Base-by-base conservation (phyloP, 2,113 vertebrate genomes). In the Lucifuga dentata region DNA sequence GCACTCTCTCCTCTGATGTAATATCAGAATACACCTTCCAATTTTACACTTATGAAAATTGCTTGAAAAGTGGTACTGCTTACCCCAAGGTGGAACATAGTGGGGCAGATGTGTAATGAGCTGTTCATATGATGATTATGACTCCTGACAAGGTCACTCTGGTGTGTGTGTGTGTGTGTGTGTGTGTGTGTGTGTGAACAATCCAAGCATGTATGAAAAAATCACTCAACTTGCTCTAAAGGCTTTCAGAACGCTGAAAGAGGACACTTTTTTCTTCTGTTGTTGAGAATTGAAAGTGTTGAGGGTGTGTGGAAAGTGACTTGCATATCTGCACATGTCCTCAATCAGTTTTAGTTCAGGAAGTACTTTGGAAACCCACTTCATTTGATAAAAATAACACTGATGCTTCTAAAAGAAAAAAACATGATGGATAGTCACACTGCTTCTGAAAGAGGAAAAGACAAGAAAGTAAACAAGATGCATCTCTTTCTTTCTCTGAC, bases 311-410 rank as follows among this genome's bases (percentile, higher is more conserved):
- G 21, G 48, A 17, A 50, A 72, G 75, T 50, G 64, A 59, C 68
- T 70, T 65, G 50, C 63, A 66, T 65, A 64, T 76, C 46, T 21
- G 53, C 77, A 84, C 53, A 20, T 85, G 73, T 73, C 86, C 62
- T 63, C 76, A 68, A 81, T 87, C 80, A 80, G 48, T 78, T 63
- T 68, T 21, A 70, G 58, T 61, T 73, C 68, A 70, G 83, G 67
- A 73, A 78, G 74, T 68, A 77, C 70, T 84, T 83, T 66, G 69
- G 73, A 80, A 86, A 68, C 80, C 40, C 38, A 15, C 76, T 70
- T 55, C 50, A 53, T 77, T 81, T 86, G 68, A 84, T 89, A 87
- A 87, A 76, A 75, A 87, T 86, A 76, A 73, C 61, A 59, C 33
- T 15, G 55, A 51, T 20, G 61, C 67, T 56, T 62, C 50, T 62